Evolutionary conservation across 1,140 invertebrate species (phyloP).

Genomic region (Euglossa dilemma): DNA sequence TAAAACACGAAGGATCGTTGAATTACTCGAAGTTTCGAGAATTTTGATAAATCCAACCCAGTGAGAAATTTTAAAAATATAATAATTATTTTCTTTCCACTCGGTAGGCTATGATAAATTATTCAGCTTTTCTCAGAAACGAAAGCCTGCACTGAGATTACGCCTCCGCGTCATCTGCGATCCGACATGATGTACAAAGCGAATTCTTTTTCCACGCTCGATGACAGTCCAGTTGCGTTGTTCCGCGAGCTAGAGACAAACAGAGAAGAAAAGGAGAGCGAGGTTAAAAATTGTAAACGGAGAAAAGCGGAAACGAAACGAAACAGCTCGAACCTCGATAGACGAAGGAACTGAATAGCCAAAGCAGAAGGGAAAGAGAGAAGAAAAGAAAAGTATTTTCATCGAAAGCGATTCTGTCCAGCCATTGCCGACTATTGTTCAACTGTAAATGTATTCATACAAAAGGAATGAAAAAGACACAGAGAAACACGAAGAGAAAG

Average conservation of each 20-base stretch:
- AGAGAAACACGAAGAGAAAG: background rate
- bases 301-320: background rate
- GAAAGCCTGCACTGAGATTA: constrained; percentile 28
- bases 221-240: constrained; percentile 48
- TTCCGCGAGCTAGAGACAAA: constrained; percentile 18
- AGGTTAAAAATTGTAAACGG: background rate
- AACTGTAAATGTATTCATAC: constrained; percentile 73
- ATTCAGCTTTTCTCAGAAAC: no score
- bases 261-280: background rate
- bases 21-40: no score
- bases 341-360: background rate
- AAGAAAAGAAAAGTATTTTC: constrained; percentile 25
- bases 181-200: constrained; percentile 36
- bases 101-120: no score
- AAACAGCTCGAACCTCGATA: background rate
- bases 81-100: no score
- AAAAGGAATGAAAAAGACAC: constrained; percentile 4
- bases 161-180: constrained; percentile 23
- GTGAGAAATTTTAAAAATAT: no score
- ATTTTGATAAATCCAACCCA: no score
- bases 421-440: constrained; percentile 80
- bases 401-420: constrained; percentile 74
- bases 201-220: constrained; percentile 44
- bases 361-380: background rate
- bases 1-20: no score